phyloP scores from a whole-genome alignment of 1,140 invertebrate genomes.

The Portunus trituberculatus region DNA sequence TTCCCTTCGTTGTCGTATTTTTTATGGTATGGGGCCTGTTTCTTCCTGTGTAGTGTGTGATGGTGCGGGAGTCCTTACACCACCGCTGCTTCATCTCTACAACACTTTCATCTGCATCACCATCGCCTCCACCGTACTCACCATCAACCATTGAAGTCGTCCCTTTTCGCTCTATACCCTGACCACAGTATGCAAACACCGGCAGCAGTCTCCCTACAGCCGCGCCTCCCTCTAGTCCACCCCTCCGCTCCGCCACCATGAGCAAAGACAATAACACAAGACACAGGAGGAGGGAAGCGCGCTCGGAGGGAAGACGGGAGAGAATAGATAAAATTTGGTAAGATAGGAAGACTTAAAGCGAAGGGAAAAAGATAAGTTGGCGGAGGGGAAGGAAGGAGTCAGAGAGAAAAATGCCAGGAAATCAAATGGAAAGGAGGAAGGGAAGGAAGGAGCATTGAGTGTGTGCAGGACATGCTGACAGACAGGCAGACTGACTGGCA shows the following conservation, averaged over 20 bases:
- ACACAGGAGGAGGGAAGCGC: not conserved
- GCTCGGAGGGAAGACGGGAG: not conserved
- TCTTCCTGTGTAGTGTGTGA: too few relatives aligned
- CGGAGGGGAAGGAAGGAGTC: not conserved
- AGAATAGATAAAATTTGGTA: not conserved
- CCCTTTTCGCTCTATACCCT: not conserved
- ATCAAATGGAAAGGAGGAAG: not conserved
- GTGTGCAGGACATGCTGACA: not conserved
- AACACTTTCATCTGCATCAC: not conserved
- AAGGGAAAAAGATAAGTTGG: not conserved
- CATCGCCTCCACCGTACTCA: not conserved
- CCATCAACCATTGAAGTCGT: not conserved
- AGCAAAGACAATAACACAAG: conserved; percentile 27
- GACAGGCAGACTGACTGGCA: not conserved
- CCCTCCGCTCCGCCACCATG: not conserved
- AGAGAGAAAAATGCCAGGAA: not conserved
- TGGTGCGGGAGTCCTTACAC: too few relatives aligned
- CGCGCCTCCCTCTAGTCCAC: not conserved
- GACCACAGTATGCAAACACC: not conserved
- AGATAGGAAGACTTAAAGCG: conserved; percentile 7
- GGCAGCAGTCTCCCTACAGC: not conserved
- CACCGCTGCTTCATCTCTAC: not conserved
- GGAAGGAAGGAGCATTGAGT: not conserved
- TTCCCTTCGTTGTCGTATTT: too few relatives aligned
- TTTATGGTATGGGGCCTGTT: too few relatives aligned